Evolutionary conservation across 1,140 invertebrate species (phyloP), one percentile per base, ranked within the genome.

Genomic region (Aphaenogaster ashmeadi): DNA sequence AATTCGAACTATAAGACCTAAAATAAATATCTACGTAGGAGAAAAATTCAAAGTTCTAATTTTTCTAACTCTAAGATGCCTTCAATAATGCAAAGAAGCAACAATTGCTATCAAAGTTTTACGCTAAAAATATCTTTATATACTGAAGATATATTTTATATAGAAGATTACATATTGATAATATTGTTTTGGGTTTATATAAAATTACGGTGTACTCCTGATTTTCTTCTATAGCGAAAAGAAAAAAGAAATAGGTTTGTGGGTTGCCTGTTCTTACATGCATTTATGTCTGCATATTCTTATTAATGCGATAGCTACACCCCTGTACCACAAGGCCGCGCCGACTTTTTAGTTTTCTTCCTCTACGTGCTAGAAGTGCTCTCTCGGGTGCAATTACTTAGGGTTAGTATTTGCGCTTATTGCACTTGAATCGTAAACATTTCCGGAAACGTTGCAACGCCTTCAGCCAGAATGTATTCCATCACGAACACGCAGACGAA

Each of bases 371-470:
- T 27, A 44, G 69, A 72, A 56, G 41, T 60, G 69, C 13, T 47
- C 41, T 74, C 69, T 60, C 80, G 54, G 8, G 21, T 33, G 80
- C 69, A 62, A 84, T 84, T 84, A 75, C 54, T 60, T 84, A 50
- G 44, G 69, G 47, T 84, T 74, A 84, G 41, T 84, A 60, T 75
- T 84, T 75, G 69, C 69, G 27, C 54, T 56, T 62, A 50, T 75
- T 75, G 41, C 69, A 47, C 71, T 75, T 13, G 79, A 74, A 84
- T 84, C 69, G 69, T 84, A 84, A 84, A 84, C 52, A 75, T 75
- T 84, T 75, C 69, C 80, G 69, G 80, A 84, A 60, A 33, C 41
- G 13, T 21, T 75, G 69, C 11, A 74, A 69, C 38, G 47, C 52
- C 50, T 44, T 38, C 47, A 33, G 33, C 38, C 11, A 8, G 64